Evolutionary conservation across 2,888 invertebrate species (phyloP).

Genomic region (Gastrophysa polygoni): DNA sequence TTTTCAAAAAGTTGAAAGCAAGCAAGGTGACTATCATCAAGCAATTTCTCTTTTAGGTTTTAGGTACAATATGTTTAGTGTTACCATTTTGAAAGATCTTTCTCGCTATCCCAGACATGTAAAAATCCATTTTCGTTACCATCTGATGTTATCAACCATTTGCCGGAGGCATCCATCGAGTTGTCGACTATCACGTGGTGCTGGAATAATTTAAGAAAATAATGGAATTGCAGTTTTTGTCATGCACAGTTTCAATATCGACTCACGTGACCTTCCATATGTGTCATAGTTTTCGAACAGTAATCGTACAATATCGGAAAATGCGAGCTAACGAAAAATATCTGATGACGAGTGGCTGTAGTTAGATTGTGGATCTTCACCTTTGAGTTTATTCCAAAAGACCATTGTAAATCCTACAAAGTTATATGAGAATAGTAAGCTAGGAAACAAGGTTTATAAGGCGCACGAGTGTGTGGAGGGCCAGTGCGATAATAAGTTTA

Average conservation of each 20-base stretch:
- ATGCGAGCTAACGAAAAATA: slow-evolving; percentile 70
- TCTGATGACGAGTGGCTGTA: slow-evolving; percentile 58
- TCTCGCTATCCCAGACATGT: slow-evolving; percentile 64
- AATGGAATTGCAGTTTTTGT: neutral
- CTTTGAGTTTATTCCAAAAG: slow-evolving; percentile 67
- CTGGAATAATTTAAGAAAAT: slow-evolving; percentile 52
- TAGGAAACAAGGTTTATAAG: no score
- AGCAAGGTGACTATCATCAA: no score
- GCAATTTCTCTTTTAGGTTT: no score
- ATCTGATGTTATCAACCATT: slow-evolving; percentile 64
- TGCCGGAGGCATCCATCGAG: slow-evolving; percentile 61
- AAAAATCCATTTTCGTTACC: slow-evolving; percentile 64
- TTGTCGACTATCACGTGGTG: slow-evolving; percentile 61
- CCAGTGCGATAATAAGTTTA: no score
- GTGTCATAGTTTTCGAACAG: slow-evolving; percentile 63
- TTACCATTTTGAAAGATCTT: slow-evolving; percentile 14
- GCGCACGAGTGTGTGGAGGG: no score
- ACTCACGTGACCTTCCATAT: slow-evolving; percentile 73
- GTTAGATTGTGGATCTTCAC: slow-evolving; percentile 66
- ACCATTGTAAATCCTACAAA: slow-evolving; percentile 66
- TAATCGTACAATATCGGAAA: slow-evolving; percentile 70
- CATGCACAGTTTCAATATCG: neutral
- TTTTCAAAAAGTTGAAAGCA: no score
- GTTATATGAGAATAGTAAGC: neutral
- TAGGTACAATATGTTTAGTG: no score